These are phyloP conservation scores for Eumaeus atala DNA, from an alignment of 1,140 invertebrate species.

Conservation along the genomic window DNA sequence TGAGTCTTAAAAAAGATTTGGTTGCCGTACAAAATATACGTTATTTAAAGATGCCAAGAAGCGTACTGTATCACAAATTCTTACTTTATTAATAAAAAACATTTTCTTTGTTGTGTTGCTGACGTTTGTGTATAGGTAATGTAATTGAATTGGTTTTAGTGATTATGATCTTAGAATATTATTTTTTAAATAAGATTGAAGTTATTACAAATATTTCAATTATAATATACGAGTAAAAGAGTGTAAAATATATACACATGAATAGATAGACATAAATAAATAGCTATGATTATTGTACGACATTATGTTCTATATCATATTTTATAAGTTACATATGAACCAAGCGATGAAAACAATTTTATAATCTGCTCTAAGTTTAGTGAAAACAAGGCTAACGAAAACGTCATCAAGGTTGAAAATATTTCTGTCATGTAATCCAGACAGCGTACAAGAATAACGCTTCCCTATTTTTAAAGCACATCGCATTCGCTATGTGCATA, in stretches of 20 bases:
- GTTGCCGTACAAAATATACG: conserved; percentile 36
- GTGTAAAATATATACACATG: too few species aligned
- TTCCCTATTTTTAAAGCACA: conserved; percentile 29
- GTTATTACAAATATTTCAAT: too few species aligned
- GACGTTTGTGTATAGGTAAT: too few species aligned
- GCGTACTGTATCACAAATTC: neutral
- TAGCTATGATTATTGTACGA: too few species aligned
- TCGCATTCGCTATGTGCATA: conserved; percentile 16
- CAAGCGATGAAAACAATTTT: too few species aligned
- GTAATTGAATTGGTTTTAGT: too few species aligned
- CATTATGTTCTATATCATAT: too few species aligned
- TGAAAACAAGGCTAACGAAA: conserved; percentile 59
- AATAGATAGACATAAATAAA: too few species aligned
- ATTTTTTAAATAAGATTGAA: too few species aligned
- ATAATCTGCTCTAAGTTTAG: conserved; percentile 27
- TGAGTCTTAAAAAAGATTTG: conserved; percentile 39
- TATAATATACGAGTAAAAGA: too few species aligned
- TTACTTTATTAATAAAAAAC: neutral
- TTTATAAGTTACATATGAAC: too few species aligned
- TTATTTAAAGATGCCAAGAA: conserved; percentile 34
- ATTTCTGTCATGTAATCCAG: conserved; percentile 41
- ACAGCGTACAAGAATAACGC: conserved; percentile 41
- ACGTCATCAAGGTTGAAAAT: conserved; percentile 65
- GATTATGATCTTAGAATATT: too few species aligned
- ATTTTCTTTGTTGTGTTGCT: neutral